Evolutionary conservation across 2,888 invertebrate genomes (phyloP), one percentile per base, ranked within the genome.

Genomic region (Agrotis segetum): DNA sequence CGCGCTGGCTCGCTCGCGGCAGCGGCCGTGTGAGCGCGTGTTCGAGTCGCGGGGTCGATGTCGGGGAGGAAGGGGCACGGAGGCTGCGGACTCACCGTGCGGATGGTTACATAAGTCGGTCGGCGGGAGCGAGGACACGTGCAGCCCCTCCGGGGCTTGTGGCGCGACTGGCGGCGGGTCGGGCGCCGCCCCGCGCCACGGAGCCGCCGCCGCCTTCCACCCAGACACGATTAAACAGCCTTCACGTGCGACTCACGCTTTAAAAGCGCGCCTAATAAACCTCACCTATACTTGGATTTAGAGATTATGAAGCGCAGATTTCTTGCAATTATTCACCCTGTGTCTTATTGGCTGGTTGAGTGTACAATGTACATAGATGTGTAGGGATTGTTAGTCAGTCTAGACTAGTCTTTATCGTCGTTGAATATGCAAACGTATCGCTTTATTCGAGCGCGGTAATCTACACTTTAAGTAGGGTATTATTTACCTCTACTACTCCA

Each of bases 101-200:
- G 94, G 94, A 92, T 95, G 93, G 92, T 96, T 96, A 96, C 90
- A 95, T 96, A 96, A 96, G 96, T 92, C 94, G 92, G 92, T 92
- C 88, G 88, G 89, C 88, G 92, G 92, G 90, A 90, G 87, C 90
- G 92, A 91, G 90, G 91, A 94, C 92, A 95, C 95, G 95, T 94
- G 92, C 89, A 85, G 92, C 95, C 96, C 95, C 94, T 90, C 83
- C 86, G 94, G 94, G 95, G 95, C 93, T 92, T 89, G 92, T 90
- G 90, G 90, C 94, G 95, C 95, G 95, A 96, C 96, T 96, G 94
- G 85, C 89, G 88, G 88, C 83, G 87, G 85, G 87, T 90, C 92
- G 92, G 93, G 93, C 92, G 94, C 94, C 95, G 94, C 94, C 94
- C 94, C 95, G 92, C 95, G 90, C 92, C 93, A 91, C 92, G 91